phyloP scores from a whole-genome alignment of 1,140 invertebrate species.

The Glossosoma conforme region DNA sequence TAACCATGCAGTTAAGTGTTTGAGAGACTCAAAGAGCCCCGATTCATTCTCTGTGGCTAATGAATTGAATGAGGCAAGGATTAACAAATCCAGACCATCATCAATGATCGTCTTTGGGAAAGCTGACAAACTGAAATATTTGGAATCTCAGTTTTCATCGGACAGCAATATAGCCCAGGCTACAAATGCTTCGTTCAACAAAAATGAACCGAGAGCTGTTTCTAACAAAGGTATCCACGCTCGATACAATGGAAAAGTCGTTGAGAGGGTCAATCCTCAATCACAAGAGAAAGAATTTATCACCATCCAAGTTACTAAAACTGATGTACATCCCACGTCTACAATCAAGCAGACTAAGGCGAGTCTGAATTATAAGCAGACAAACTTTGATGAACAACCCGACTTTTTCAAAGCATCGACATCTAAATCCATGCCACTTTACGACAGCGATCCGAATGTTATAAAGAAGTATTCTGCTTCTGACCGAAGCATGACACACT shows the following conservation, averaged over 20 bases:
- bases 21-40: slow-evolving; percentile 1
- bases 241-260: background rate
- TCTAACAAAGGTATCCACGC: too few relatives aligned
- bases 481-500: too few relatives aligned
- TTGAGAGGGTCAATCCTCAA: background rate
- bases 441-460: too few relatives aligned
- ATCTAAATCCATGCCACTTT: too few relatives aligned
- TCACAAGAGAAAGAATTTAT: background rate
- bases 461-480: too few relatives aligned
- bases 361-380: background rate
- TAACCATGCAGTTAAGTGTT: background rate
- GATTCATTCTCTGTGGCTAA: slow-evolving; percentile 2
- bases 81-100: slow-evolving; percentile 1
- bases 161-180: background rate
- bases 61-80: background rate
- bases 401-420: too few relatives aligned
- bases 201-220: too few relatives aligned
- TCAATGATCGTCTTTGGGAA: slow-evolving; percentile 2
- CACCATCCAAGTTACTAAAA: background rate
- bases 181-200: background rate
- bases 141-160: background rate
- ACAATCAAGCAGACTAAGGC: background rate
- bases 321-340: background rate
- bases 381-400: too few relatives aligned
- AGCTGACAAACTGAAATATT: background rate